Conservation (phyloP, 2,113 vertebrate genomes). For the Halcyon malimbica region DNA sequence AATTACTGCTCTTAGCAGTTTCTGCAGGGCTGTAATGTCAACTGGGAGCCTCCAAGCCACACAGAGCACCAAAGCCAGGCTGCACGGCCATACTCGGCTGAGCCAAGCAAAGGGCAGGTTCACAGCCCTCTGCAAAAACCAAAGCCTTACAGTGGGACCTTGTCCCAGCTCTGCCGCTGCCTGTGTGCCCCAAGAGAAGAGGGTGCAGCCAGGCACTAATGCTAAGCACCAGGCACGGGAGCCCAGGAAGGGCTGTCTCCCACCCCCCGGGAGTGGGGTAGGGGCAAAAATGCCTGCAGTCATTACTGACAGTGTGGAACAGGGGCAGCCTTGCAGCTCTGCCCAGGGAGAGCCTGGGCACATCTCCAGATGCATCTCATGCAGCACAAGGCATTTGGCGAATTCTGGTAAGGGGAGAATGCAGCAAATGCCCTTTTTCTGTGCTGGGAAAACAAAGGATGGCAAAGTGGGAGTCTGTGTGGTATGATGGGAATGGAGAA, state of each 20-base stretch:
- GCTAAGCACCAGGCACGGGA: background rate
- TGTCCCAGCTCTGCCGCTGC: rapidly evolving
- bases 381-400: background rate
- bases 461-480: background rate
- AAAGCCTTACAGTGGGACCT: background rate
- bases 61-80: background rate
- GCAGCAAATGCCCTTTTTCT: background rate
- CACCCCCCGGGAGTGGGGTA: no score
- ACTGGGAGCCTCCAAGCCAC: background rate
- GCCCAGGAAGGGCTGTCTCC: background rate
- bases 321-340: background rate
- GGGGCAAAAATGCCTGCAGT: background rate
- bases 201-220: background rate
- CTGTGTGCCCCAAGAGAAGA: background rate
- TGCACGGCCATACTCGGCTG: background rate
- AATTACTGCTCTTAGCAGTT: background rate
- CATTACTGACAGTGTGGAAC: rapidly evolving
- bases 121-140: background rate
- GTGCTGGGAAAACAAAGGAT: background rate
- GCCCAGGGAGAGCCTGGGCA: background rate
- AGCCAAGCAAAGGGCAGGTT: background rate
- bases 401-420: background rate
- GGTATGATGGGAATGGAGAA: background rate
- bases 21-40: background rate
- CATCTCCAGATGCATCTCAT: background rate